Evolutionary conservation across 2,888 invertebrate species (phyloP).

Genomic region (Chymomyza amoena): DNA sequence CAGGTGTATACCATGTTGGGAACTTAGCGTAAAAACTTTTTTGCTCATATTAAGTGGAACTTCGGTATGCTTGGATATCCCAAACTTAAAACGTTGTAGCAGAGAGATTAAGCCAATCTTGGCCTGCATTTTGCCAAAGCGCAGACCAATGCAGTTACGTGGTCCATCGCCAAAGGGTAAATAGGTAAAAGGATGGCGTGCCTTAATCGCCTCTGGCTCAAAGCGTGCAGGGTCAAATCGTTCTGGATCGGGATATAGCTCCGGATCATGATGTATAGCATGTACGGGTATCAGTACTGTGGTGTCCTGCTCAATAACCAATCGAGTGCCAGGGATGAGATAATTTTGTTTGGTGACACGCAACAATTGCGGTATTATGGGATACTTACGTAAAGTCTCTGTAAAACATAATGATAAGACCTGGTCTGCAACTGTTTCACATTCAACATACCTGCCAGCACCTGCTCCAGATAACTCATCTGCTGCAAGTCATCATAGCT

Average conservation of each 20-base stretch:
- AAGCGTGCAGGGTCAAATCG: constrained; percentile 83
- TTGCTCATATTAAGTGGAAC: constrained; percentile 37
- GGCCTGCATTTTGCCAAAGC: constrained; percentile 74
- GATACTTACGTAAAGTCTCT: constrained; percentile 81
- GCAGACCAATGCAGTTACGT: constrained; percentile 72
- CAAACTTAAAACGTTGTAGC: constrained; percentile 54
- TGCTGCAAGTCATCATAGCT: constrained; percentile 63
- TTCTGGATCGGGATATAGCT: constrained; percentile 80
- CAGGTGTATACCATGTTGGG: constrained; percentile 37
- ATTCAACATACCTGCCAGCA: constrained; percentile 64
- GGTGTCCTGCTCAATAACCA: constrained; percentile 77
- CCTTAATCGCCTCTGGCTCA: constrained; percentile 79
- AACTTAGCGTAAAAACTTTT: constrained; percentile 25
- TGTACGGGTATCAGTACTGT: constrained; percentile 64
- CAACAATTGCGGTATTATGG: constrained; percentile 79
- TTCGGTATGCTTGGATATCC: constrained; percentile 29
- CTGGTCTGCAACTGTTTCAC: background rate
- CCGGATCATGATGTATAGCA: constrained; percentile 81
- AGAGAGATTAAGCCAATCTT: constrained; percentile 64
- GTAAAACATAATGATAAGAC: constrained; percentile 14
- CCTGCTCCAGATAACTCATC: constrained; percentile 71
- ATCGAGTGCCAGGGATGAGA: constrained; percentile 78
- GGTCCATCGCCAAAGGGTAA: constrained; percentile 76
- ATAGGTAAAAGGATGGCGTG: constrained; percentile 76
- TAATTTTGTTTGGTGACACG: constrained; percentile 79